Base-by-base conservation (phyloP, 2,113 vertebrate genomes). In the Rhinogobius similis region DNA sequence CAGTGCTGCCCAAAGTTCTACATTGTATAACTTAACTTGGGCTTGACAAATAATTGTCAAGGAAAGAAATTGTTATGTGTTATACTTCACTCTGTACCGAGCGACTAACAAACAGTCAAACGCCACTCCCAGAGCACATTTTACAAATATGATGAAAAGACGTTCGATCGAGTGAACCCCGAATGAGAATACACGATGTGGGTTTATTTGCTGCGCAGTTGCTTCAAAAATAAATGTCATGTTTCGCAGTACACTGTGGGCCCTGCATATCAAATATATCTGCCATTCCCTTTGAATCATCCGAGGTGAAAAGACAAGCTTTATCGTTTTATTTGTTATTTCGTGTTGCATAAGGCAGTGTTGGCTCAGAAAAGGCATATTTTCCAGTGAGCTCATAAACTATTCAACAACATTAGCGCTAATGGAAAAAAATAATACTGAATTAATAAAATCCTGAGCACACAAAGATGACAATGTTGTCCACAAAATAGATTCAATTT, bases 361-460 rank as follows among this genome's bases (percentile, higher is more conserved):
- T 70, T 26, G 26, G 13, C 59, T 72, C 58, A 48, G 65, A 65
- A 11, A 38, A 43, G 23, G 38, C 59, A 55, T 59, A 13, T 76
- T 74, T 65, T 46, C 62, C 74, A 78, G 43, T n/a, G 0, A 48
- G 48, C n/a, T 81, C 55, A 77, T 75, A 16, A 73, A 69, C 38
- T 69, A 69, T 82, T 77, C 53, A 83, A n/a, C 36, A 36, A 59
- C 41, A 14, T 68, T 55, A 39, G 50, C 52, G 14, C 53, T 66
- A 58, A 62, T 39, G 66, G 67, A 70, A 39, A 63, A 48, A 50
- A 68, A 21, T 13, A 50, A 59, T 59, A 70, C 4, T 65, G 18
- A 72, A 27, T 48, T 29, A 7, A 59, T 29, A 75, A 53, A 52
- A 55, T 38, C 6, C 50, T 27, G 29, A 63, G 44, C 12, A 29